Percentiles rank a stretch among this genome's conserved stretches.
Conservation (phyloP, 2,888 invertebrate species). For the Athalia cordata region DNA sequence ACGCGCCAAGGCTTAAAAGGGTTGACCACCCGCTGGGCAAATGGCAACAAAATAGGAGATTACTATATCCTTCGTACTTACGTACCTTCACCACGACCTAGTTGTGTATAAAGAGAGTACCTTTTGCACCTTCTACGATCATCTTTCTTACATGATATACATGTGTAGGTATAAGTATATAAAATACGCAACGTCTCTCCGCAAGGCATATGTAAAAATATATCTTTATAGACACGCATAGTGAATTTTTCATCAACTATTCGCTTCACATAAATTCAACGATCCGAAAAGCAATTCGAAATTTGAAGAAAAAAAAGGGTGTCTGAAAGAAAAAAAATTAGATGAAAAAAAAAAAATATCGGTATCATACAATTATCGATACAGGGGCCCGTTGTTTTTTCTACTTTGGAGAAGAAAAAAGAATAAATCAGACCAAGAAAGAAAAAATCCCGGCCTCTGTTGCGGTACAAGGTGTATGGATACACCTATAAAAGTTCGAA, state of each 20-base stretch:
- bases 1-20: constrained; percentile 59
- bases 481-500: no score
- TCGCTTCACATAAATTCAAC: constrained; percentile 6
- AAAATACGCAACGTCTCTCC: not conserved
- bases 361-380: no score
- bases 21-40: constrained; percentile 73
- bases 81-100: not conserved
- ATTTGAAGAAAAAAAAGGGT: not conserved
- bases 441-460: no score
- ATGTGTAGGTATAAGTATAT: not conserved
- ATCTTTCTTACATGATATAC: not conserved
- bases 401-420: not conserved
- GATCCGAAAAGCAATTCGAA: not conserved
- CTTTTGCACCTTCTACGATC: not conserved
- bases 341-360: not conserved
- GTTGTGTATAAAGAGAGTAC: not conserved
- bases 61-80: constrained; percentile 1
- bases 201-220: not conserved
- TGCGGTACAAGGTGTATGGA: no score
- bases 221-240: constrained; percentile 1
- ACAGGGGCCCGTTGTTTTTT: no score
- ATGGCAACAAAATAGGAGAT: constrained; percentile 50
- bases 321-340: not conserved
- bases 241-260: constrained; percentile 11
- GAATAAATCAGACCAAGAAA: not conserved